These are phyloP conservation scores for Gonatopus flavifemur DNA, from an alignment of 1,140 invertebrate species.

Conservation along the genomic window DNA sequence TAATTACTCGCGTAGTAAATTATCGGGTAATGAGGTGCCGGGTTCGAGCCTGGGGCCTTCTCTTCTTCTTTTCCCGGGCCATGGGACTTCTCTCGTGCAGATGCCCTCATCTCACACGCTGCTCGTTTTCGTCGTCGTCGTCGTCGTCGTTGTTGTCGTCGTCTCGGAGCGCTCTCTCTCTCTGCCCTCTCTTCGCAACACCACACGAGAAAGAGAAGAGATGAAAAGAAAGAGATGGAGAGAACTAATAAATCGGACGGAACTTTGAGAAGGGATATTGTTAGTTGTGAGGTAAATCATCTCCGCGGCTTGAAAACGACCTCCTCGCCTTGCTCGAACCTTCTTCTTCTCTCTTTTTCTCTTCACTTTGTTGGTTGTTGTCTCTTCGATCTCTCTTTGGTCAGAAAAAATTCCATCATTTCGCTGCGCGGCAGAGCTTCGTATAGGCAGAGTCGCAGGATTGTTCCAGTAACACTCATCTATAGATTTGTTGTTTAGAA, in stretches of 20 bases:
- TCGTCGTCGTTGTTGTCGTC: conserved; percentile 4
- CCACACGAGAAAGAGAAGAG: not conserved
- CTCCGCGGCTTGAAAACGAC: conserved; percentile 46
- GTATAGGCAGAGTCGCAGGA: too few relatives aligned
- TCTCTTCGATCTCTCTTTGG: conserved; percentile 1
- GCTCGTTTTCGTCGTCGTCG: not conserved
- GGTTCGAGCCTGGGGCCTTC: conserved; percentile 45
- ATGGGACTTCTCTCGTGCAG: too few relatives aligned
- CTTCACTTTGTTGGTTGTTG: not conserved
- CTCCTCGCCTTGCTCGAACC: conserved; percentile 34
- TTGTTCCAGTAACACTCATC: too few relatives aligned
- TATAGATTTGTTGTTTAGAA: too few relatives aligned
- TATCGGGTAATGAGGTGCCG: conserved; percentile 58
- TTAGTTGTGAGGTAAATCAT: conserved; percentile 59
- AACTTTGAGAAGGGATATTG: conserved; percentile 54
- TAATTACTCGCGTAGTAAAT: conserved; percentile 59
- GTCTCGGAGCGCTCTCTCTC: conserved; percentile 10
- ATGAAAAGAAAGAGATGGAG: conserved; percentile 31
- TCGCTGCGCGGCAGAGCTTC: too few relatives aligned
- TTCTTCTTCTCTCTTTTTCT: conserved; percentile 5
- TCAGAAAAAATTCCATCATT: too few relatives aligned
- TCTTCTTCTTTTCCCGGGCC: conserved; percentile 19
- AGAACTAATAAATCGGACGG: conserved; percentile 54
- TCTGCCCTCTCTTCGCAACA: not conserved
- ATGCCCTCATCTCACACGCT: not conserved